phyloP scores from a whole-genome alignment of 2,888 invertebrate genomes.

The Margaritifera margaritifera region DNA sequence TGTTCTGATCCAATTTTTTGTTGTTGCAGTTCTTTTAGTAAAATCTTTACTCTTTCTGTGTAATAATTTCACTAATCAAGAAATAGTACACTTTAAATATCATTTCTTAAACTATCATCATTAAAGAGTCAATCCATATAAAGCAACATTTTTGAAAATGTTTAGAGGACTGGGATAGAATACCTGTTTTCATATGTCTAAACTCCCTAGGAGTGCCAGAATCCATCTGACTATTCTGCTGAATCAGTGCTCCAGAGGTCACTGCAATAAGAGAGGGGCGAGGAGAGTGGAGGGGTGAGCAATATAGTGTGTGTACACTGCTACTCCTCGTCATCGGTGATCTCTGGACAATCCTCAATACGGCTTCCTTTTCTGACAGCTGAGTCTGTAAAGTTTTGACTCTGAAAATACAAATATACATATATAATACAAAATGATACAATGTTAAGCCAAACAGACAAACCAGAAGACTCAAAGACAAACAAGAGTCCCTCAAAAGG shows the following conservation, averaged over 20 bases:
- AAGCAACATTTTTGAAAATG: no score
- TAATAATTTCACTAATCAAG: no score
- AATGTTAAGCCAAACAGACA: no score
- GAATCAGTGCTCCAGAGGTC: constrained; percentile 42
- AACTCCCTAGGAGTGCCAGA: constrained; percentile 44
- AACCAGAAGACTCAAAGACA: no score
- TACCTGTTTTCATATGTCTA: constrained; percentile 60
- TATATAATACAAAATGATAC: not conserved
- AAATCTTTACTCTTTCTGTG: no score
- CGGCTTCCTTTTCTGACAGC: constrained; percentile 90
- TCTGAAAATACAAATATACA: constrained; percentile 52
- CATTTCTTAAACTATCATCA: no score
- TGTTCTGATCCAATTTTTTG: no score
- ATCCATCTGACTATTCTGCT: constrained; percentile 41
- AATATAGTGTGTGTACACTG: constrained; percentile 65
- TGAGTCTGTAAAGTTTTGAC: constrained; percentile 90
- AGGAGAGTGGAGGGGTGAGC: constrained; percentile 68
- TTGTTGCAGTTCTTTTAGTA: no score
- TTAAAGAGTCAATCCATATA: no score
- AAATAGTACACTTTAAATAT: no score
- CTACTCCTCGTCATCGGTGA: constrained; percentile 69
- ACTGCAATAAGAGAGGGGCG: constrained; percentile 61
- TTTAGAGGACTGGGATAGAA: not conserved
- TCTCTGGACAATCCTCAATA: constrained; percentile 88
- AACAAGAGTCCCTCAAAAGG: no score